Evolutionary conservation across 2,113 vertebrate species (phyloP).

Genomic region (Narcine bancroftii): DNA sequence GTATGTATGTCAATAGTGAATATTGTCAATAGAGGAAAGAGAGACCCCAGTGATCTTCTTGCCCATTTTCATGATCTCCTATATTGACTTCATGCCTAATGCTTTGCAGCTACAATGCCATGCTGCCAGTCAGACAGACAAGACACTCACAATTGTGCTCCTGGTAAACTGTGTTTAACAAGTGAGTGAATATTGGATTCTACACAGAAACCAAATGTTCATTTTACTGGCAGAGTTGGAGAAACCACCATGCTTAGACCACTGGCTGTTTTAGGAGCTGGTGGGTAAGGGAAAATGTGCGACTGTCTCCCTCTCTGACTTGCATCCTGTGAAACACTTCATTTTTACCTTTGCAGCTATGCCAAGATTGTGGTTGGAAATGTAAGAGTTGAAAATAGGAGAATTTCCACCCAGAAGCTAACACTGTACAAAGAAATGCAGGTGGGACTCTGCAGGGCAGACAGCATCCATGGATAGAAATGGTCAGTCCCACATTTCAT

Average conservation of each 20-base stretch:
- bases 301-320: not conserved
- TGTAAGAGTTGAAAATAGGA: not conserved
- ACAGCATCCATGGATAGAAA: too few relatives aligned
- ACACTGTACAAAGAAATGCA: too few relatives aligned
- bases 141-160: too few relatives aligned
- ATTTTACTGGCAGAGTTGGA: not conserved
- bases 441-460: too few relatives aligned
- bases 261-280: not conserved
- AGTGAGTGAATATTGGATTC: not conserved
- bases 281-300: not conserved
- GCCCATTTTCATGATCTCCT: too few relatives aligned
- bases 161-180: not conserved
- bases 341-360: not conserved
- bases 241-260: constrained; percentile 14
- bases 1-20: too few relatives aligned
- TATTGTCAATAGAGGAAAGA: too few relatives aligned
- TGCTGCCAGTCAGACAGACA: too few relatives aligned
- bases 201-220: not conserved
- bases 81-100: too few relatives aligned
- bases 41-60: too few relatives aligned
- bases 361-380: not conserved
- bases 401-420: not conserved
- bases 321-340: not conserved
- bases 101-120: too few relatives aligned
- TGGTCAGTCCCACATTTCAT: too few relatives aligned